Evolutionary conservation across 2,888 invertebrate genomes (phyloP).

Genomic region (Spatulosminthurus flaviceps): DNA sequence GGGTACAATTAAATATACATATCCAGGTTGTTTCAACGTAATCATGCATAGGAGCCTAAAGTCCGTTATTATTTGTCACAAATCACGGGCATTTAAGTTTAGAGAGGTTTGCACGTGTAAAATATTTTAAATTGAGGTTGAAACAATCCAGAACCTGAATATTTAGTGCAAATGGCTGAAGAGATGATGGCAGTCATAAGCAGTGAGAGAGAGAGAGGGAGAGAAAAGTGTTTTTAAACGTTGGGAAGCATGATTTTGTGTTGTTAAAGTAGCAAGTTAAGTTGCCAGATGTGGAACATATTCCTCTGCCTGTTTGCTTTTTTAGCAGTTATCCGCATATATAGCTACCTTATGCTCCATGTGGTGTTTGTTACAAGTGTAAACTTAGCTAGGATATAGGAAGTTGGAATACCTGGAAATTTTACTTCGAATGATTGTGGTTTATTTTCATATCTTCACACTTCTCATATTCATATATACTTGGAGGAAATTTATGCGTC

Average conservation of each 20-base stretch:
- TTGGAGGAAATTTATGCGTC: not conserved
- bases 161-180: constrained; percentile 33
- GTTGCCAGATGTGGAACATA: constrained; percentile 19
- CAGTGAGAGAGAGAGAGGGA: no score
- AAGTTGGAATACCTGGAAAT: not conserved
- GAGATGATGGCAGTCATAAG: not conserved
- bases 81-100: constrained; percentile 11
- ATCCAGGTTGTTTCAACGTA: no score
- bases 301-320: constrained; percentile 13
- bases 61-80: not conserved
- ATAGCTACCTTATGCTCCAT: not conserved
- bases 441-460: constrained; percentile 8
- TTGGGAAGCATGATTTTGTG: not conserved
- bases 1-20: no score
- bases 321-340: not conserved
- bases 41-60: no score
- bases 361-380: not conserved
- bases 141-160: constrained; percentile 37
- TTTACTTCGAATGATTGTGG: not conserved
- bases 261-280: not conserved
- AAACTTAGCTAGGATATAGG: no score
- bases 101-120: constrained; percentile 30
- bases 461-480: not conserved
- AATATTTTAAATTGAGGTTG: constrained; percentile 28
- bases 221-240: not conserved